Evolutionary conservation across 1,140 invertebrate species (phyloP), one percentile per base, ranked within the genome.

Genomic region (Wasmannia auropunctata): DNA sequence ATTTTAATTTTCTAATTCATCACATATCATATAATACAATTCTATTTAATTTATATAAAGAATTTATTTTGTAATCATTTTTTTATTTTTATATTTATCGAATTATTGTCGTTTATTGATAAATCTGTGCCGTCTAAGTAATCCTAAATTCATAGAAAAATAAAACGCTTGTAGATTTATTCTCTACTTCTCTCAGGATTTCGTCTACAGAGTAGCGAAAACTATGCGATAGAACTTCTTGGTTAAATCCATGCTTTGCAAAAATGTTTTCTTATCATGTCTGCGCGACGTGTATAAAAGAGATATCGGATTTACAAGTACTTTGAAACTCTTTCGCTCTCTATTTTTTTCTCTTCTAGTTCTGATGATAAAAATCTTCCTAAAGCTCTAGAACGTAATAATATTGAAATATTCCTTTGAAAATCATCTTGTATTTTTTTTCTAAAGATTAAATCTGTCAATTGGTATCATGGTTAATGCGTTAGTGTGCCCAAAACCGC

Each of bases 261-360:
- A 80, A n/a, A 80, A 54, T 54, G 34, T 80, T 80, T 80, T 46
- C 43, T 67, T 80, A 69, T 69, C 34, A 65, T 80, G n/a, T 28
- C 46, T 37, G 16, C 34, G n/a, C 60, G 5, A 56, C 19, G 34
- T 63, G 31, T 22, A n/a, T 69, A 69, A 80, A 80, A 80, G 63
- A 6, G 31, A 80, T 80, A 69, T 80, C 49, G 34, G 63, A 69
- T 79, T 79, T 80, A 40, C 62, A 69, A 28, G 8, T 54, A 54
- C 22, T 80, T 56, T 54, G 3, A 69, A 7, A 43, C 2, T 70
- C 40, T 58, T 3, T 58, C 22, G 0, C 0, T 19, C 14, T 25
- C 2, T 34, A n/a, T 51, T 2, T 46, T 34, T 69, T 5, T 8
- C 6, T 54, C 8, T 46, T n/a, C 16, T 58, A 28, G 22, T 46